A percentile compares a stretch with the other conserved stretches of the same genome.
These are phyloP conservation scores for Lethenteron camtschaticum DNA, from an alignment of 2,113 vertebrate genomes.

Conservation along the genomic window DNA sequence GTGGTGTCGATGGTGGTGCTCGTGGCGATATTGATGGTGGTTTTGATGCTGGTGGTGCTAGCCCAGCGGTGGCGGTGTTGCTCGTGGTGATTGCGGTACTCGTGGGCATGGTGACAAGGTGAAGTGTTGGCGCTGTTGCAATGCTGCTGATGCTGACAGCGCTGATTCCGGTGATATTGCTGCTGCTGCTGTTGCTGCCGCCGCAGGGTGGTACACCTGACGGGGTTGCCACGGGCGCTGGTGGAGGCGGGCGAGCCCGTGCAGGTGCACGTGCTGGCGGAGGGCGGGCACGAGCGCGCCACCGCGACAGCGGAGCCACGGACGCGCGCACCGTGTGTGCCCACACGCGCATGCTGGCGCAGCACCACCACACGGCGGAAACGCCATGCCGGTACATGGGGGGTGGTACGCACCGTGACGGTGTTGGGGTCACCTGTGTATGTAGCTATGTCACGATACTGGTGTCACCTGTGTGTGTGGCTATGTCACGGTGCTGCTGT, in stretches of 20 bases:
- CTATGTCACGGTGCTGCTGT: neutral
- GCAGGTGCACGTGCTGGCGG: conserved; percentile 63
- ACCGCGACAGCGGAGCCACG: conserved; percentile 65
- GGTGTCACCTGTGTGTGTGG: neutral
- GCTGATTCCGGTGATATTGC: too few species aligned
- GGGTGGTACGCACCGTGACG: neutral
- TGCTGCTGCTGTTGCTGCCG: conserved; percentile 7
- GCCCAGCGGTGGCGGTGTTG: too few species aligned
- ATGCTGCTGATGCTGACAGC: too few species aligned
- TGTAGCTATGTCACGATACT: neutral
- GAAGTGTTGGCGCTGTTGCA: too few species aligned
- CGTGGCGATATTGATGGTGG: too few species aligned
- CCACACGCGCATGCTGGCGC: conserved; percentile 62
- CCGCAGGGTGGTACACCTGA: conserved; percentile 54
- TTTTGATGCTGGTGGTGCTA: too few species aligned
- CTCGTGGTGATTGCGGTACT: too few species aligned
- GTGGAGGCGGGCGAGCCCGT: conserved; percentile 77
- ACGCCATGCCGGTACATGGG: conserved; percentile 57
- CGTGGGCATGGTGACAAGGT: too few species aligned
- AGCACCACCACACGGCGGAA: conserved; percentile 45
- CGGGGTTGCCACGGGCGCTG: conserved; percentile 46
- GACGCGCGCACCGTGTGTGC: conserved; percentile 52
- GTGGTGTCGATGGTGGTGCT: too few species aligned
- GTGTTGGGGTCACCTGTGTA: neutral
- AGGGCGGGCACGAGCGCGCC: conserved; percentile 71